Evolutionary conservation across 2,888 invertebrate genomes (phyloP), one percentile per base, ranked within the genome.

Genomic region (Rhaphigaster nebulosa): DNA sequence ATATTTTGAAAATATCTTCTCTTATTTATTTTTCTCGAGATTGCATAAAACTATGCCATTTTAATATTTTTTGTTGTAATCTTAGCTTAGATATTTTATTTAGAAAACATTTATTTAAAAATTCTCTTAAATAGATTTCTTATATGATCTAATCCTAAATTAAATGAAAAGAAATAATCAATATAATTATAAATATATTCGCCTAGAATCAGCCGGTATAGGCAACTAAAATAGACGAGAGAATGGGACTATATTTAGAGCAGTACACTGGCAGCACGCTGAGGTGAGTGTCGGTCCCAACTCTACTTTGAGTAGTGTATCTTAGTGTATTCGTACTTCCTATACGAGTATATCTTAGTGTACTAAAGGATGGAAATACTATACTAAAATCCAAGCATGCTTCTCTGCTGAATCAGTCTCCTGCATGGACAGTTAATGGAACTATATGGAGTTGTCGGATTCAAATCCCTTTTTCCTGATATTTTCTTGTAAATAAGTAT

Each of bases 191-290:
- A 76, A 76, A 76, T 1, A 34, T 20, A 76, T 76, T 38, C 20
- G 70, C 38, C 70, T 76, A 76, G 70, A 76, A 76, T 76, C 20
- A 15, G 34, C 34, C 70, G 34, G 70, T 76, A 76, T 76, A 76
- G 70, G 70, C 20, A 38, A 20, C 70, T 76, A 76, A 76, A 38
- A 76, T 76, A 76, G 70, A 76, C 20, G 70, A 38, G 34, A 76
- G 70, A 76, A 76, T 76, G 38, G 70, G 20, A 20, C 70, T 76
- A 76, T 38, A 76, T 76, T 76, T 76, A 76, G 70, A 76, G 18
- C 70, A 76, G 70, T 76, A 76, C 70, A 76, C 34, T 76, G 70
- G 20, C 70, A 20, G 70, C 70, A 20, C 15, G 70, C 70, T 18
- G 70, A 76, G 70, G 70, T 76, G 70, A 76, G 70, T 76, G 34